Evolutionary conservation across 1,140 invertebrate species (phyloP), one percentile per base, ranked within the genome.

Genomic region (Drosophila miranda): DNA sequence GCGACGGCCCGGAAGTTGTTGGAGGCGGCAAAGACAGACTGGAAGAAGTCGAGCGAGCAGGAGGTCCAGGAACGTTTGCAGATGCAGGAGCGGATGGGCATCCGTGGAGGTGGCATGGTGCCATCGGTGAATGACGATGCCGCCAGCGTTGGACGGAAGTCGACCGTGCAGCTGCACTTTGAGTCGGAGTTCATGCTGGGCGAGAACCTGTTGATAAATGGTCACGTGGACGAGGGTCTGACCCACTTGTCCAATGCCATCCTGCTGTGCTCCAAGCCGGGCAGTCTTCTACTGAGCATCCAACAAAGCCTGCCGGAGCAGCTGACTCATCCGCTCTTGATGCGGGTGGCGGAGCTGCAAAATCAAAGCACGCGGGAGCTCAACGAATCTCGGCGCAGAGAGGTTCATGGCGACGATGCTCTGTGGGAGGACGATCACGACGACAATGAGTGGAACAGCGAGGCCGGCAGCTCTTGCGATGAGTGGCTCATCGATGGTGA

Each of bases 211-310:
- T 60, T 74, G 19, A 11, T 52, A 3, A 11, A 58, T 21, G 53
- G 66, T 1, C 50, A 19, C 9, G 1, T 70, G 21, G 71, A 74
- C 9, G 53, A 56, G 13, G 66, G 71, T 5, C 49, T 74, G 3
- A 23, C 26, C 2, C 71, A 74, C 30, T 30, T 74, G 71, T 53
- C 66, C 44, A 70, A 69, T 42, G 71, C 71, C 26, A 54, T 69
- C 3, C 38, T 62, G 49, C 19, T 74, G 0, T 74, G 71, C 23
- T 58, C 66, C 28, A 43, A 74, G 23, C 71, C 71, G 0, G 26
- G 9, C 0, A 44, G 57, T 7, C 49, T 74, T 0, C 19, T 74
- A 11, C 58, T 63, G 21, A 30, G 49, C 3, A 57, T 74, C 52
- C 52, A 63, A 21, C 0, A 49, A 16, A 41, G 49, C 3, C 30